phyloP scores from a whole-genome alignment of 2,888 invertebrate genomes.

The Morinoia aosen region DNA sequence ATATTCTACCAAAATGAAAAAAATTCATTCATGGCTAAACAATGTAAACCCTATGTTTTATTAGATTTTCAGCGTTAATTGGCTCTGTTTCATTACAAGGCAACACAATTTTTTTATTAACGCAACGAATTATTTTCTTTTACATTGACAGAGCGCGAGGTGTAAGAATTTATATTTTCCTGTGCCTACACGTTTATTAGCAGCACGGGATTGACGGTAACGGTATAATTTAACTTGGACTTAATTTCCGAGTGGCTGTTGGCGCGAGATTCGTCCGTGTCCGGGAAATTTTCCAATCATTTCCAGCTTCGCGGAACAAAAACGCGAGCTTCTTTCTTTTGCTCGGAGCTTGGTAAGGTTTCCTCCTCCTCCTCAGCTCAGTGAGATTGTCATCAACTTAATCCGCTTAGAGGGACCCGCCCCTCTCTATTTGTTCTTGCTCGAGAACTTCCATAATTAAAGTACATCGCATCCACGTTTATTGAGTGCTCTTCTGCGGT shows the following conservation, averaged over 20 bases:
- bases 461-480: constrained; percentile 28
- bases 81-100: neutral
- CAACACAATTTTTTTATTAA: neutral
- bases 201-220: neutral
- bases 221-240: neutral
- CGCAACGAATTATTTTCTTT: no score
- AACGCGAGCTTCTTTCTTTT: neutral
- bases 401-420: constrained; percentile 50
- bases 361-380: constrained; percentile 35
- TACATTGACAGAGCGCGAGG: no score
- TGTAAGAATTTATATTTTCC: no score
- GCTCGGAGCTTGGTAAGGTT: neutral
- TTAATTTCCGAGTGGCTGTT: neutral
- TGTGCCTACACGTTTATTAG: neutral
- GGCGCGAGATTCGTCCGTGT: neutral
- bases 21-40: neutral
- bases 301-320: neutral
- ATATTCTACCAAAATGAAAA: neutral
- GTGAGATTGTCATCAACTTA: constrained; percentile 51
- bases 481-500: neutral
- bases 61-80: no score
- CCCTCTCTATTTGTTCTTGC: constrained; percentile 45
- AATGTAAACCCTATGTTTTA: no score
- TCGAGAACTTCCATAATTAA: constrained; percentile 48
- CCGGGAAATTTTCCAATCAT: constrained; percentile 3